Evolutionary conservation across 2,113 vertebrate genomes (phyloP), one percentile per base, ranked within the genome.

Genomic region (Macquaria ambigua): DNA sequence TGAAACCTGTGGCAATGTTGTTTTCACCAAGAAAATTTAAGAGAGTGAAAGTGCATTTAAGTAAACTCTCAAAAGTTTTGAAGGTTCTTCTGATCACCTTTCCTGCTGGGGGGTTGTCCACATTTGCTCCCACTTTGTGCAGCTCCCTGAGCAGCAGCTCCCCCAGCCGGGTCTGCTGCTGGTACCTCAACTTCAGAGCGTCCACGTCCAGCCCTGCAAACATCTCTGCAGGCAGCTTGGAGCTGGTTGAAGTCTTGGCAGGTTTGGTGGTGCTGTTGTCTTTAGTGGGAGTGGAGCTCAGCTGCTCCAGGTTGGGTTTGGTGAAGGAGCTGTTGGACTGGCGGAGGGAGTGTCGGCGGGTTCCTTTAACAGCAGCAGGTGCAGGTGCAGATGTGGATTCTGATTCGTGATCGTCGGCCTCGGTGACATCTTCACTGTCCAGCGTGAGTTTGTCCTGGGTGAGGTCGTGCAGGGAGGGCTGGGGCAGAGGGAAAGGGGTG

Each of bases 391-490:
- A 12, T 15, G 93, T 81, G 20, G 93, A 90, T 46, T 95, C 96
- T 9, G 94, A 67, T 77, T 97, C 96, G 55, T 95, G 96, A 41
- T 97, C 97, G 14, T 98, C 98, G 0, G 79, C 87, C 64, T 97
- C 97, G 0, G 82, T 16, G 61, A 94, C 93, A 70, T 99, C 98
- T 82, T 97, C 98, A 20, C 94, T 96, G 91, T 97, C 96, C 76
- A 99, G 93, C 7, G 94, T 95, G 64, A 99, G 94, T 88, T 99
- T 99, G 92, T 99, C 98, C 95, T 99, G 98, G 1, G 98, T 98
- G 74, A 99, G 96, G 94, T 99, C 98, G 64, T 99, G 98, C 79
- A 98, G 95, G 0, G 98, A 99, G 14, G 98, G 98, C 81, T 99
- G 98, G 37, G 98, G 97, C 64, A 97, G 91, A 1, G 94, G 75